phyloP scores from a whole-genome alignment of 2,113 vertebrate species.

The Nothoprocta pentlandii region DNA sequence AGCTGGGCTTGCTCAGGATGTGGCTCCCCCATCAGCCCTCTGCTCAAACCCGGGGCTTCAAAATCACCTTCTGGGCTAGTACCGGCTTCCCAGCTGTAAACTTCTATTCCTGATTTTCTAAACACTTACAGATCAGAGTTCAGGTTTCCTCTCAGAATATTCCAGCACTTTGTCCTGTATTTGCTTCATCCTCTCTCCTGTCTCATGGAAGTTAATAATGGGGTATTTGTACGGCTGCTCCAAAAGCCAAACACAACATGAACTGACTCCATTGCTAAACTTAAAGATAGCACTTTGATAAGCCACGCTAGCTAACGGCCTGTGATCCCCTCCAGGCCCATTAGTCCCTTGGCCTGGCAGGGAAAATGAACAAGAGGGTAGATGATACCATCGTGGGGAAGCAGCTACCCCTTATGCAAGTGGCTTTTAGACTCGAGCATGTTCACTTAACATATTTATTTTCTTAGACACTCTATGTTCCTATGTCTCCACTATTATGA shows the following conservation, averaged over 20 bases:
- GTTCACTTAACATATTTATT: not conserved
- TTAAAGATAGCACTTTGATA: not conserved
- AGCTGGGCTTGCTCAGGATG: not conserved
- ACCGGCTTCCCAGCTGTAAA: not conserved
- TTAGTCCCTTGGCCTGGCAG: not conserved
- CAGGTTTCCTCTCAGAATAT: not conserved
- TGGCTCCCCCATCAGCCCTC: fast-evolving
- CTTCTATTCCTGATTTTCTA: not conserved
- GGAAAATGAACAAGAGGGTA: not conserved
- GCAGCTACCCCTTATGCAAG: not conserved
- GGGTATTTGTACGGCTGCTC: not conserved
- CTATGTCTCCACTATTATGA: not conserved
- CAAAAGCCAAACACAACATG: not conserved
- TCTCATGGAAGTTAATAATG: not conserved
- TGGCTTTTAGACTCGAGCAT: not conserved
- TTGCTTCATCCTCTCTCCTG: not conserved
- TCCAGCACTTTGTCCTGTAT: not conserved
- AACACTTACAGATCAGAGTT: not conserved
- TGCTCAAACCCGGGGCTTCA: not conserved
- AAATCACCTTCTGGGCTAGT: not conserved
- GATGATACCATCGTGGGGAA: not conserved
- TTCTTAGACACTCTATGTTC: not conserved
- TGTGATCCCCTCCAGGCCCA: not conserved
- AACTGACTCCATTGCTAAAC: not conserved
- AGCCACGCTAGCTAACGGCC: not conserved